Base-by-base conservation (phyloP, 2,113 vertebrate genomes). In the Alaudala cheleensis region DNA sequence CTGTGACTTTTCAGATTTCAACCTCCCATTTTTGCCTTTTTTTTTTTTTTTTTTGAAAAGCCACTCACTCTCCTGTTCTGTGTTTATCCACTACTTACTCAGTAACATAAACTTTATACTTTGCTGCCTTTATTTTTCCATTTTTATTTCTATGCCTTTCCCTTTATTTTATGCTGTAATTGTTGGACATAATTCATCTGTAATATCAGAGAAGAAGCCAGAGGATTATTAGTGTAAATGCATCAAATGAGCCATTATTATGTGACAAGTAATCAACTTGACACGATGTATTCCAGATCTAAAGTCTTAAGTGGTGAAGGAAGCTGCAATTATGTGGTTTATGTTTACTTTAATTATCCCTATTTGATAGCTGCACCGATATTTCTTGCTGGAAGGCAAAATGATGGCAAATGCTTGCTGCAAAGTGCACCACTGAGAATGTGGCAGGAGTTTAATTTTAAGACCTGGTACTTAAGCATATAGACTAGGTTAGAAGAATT, bases 261-360 rank as follows among this genome's bases (percentile, higher is more conserved):
- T n/a, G 37, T 84, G 65, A 79, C 73, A 73, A 50, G 44, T 81
- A 57, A 66, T 78, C 81, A 73, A 22, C 53, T 70, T 58, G 29
- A 51, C 31, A 45, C 3, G 37, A 28, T 71, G 34, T 76, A 53
- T 87, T 94, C 40, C 20, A 70, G 25, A 45, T 66, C 18, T 57
- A 29, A 91, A 86, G 7, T 50, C 22, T 73, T 73, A 58, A 91
- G 56, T 88, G 56, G 18, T 76, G 84, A 83, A 88, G 72, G 26
- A 53, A 76, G 22, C 62, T 90, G 50, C 66, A 90, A 45, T 94
- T 94, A 85, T 0, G 3, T 81, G 65, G 61, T 85, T 96, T 95
- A 73, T 81, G 57, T 88, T 90, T 90, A 89, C 89, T 91, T 94
- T 90, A 89, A 91, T 91, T 94, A 85, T 81, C 81, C 37, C 28